Evolutionary conservation across 92 coral and sea anemone genomes (phyloP).

Genomic region (Siderastrea radians): DNA sequence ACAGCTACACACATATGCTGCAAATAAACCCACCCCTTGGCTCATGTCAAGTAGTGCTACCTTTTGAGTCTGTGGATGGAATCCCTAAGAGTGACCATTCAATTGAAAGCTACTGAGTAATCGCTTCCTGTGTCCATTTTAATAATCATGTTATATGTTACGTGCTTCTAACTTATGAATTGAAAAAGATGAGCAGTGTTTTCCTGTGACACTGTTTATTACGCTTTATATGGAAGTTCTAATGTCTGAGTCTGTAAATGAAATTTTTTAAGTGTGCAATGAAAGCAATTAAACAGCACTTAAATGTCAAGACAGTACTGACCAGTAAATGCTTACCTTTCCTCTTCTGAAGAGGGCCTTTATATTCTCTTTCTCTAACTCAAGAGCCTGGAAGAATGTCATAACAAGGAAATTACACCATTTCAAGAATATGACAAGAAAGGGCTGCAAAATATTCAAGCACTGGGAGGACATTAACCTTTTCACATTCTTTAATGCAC

Average conservation of each 20-base stretch:
- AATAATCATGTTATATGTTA: no score
- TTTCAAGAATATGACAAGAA: not conserved
- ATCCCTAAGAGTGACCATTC: no score
- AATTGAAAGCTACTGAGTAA: no score
- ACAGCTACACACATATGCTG: no score
- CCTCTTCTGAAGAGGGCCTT: slow-evolving; percentile 95
- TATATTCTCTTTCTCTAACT: slow-evolving; percentile 77
- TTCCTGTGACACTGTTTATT: not conserved
- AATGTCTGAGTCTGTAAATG: no score
- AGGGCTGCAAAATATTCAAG: not conserved
- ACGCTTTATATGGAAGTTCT: not conserved
- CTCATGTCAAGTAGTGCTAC: no score
- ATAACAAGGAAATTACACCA: not conserved
- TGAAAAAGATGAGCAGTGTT: not conserved
- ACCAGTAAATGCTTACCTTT: slow-evolving; percentile 58
- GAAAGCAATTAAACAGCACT: not conserved
- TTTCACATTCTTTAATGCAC: slow-evolving; percentile 91
- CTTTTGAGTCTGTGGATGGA: no score
- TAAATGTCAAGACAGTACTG: not conserved
- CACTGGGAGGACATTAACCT: slow-evolving; percentile 50
- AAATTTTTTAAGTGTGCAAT: not conserved
- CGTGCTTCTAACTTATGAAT: not conserved
- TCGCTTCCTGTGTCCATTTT: no score
- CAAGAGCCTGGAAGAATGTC: slow-evolving; percentile 76
- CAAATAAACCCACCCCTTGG: no score